Evolutionary conservation across 2,888 invertebrate species (phyloP).

Genomic region (Drosophila maculinotata): DNA sequence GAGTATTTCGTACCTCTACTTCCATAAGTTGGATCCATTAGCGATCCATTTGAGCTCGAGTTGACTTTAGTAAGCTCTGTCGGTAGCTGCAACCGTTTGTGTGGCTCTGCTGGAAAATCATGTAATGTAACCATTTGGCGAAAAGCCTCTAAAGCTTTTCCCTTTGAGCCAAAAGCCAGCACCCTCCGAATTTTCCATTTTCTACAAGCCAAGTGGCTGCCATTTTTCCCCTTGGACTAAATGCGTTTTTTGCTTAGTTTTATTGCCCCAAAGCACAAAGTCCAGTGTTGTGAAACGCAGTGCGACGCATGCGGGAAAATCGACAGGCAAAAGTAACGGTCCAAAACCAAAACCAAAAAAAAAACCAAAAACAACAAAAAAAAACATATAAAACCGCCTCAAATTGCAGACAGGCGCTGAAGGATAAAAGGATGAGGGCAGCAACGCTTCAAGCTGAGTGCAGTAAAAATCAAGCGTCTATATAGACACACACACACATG

Average conservation of each 20-base stretch:
- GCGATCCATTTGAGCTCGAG: slow-evolving; percentile 29
- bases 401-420: slow-evolving; percentile 69
- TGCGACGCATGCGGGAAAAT: slow-evolving; percentile 59
- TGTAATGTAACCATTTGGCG: slow-evolving; percentile 32
- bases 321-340: slow-evolving; percentile 49
- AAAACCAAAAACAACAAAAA: slow-evolving; percentile 45
- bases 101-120: slow-evolving; percentile 4
- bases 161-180: slow-evolving; percentile 25
- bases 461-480: slow-evolving; percentile 79
- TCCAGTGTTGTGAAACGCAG: slow-evolving; percentile 39
- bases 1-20: too few relatives aligned
- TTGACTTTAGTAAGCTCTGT: not conserved
- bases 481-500: slow-evolving; percentile 29
- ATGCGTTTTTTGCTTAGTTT: slow-evolving; percentile 80
- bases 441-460: slow-evolving; percentile 66
- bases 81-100: slow-evolving; percentile 8
- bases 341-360: slow-evolving; percentile 40
- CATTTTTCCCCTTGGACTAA: slow-evolving; percentile 55
- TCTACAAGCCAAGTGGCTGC: too few relatives aligned
- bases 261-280: slow-evolving; percentile 51
- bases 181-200: too few relatives aligned
- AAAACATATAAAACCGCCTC: slow-evolving; percentile 56
- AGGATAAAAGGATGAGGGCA: slow-evolving; percentile 20
- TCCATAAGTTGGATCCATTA: slow-evolving; percentile 5
- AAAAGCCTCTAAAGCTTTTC: slow-evolving; percentile 21